Evolutionary conservation across 2,888 invertebrate genomes (phyloP), one percentile per base, ranked within the genome.

Genomic region (Zaprionus bogoriensis): DNA sequence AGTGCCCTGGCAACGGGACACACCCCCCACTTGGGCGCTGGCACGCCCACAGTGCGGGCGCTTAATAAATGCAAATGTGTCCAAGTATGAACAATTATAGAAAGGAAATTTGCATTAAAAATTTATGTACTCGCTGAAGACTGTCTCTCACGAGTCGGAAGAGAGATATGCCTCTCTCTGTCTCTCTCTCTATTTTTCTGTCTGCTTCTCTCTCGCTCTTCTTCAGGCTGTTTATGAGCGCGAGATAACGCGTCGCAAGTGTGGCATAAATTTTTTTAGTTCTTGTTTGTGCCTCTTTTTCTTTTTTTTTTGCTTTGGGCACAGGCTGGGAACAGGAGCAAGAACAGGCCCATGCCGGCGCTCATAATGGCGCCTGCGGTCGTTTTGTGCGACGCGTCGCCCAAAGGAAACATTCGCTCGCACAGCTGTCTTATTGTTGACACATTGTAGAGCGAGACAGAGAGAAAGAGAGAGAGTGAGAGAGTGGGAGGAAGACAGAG

Each of bases 91-190:
- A 67, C 86, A 81, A 81, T 82, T 85, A 81, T 78, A 82, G 86
- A 85, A 85, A 73, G 83, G 83, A 82, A 81, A 81, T 85, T 85
- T 85, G 64, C 82, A 85, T 80, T 80, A 81, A 77, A 85, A 77
- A 77, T 85, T 81, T 74, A 84, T 79, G 82, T 79, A 77, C 85
- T 84, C 61, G 54, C 60, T 42, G 41, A 59, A 63, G 55, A 53
- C 60, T 41, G 45, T 7, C 23, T 12, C 22, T 12, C 36, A 19
- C 14, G 2, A 22, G 28, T 10, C 27, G 17, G 10, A 30, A 41
- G 46, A 36, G 44, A 58, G 53, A 58, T 27, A 27, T 9, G 9
- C n/a, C 22, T n/a, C 22, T 10, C 27, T 5, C n/a, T 3, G 36
- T 7, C 9, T 12, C 17, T 4, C 19, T 44, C 7, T 20, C n/a